A percentile compares a stretch with the other conserved stretches of the same genome.
Evolutionary conservation across 2,888 invertebrate genomes (phyloP).

Genomic region (Sericinus montela): DNA sequence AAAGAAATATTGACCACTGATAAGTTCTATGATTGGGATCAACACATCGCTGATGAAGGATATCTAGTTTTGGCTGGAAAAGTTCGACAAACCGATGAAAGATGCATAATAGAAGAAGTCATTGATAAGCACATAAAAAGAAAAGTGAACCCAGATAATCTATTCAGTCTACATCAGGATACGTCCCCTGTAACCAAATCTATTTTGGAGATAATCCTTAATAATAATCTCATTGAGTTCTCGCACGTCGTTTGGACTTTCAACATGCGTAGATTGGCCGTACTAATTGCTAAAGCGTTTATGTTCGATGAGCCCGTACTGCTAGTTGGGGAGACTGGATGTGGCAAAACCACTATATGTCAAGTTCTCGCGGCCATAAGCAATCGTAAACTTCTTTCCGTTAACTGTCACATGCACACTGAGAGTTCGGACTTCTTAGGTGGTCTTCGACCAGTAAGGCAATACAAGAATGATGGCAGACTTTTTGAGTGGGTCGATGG

Average conservation of each 20-base stretch:
- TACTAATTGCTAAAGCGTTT: slow-evolving; percentile 89
- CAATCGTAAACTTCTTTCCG: slow-evolving; percentile 83
- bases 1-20: slow-evolving; percentile 73
- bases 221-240: slow-evolving; percentile 78
- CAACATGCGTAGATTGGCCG: slow-evolving; percentile 90
- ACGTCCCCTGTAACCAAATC: slow-evolving; percentile 88
- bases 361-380: slow-evolving; percentile 89
- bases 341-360: slow-evolving; percentile 98
- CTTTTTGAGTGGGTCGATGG: slow-evolving; percentile 99
- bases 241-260: slow-evolving; percentile 96
- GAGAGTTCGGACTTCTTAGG: slow-evolving; percentile 99
- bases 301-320: slow-evolving; percentile 96
- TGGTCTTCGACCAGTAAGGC: slow-evolving; percentile 92
- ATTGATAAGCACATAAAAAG: slow-evolving; percentile 89
- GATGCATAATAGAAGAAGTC: slow-evolving; percentile 87
- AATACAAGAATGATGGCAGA: slow-evolving; percentile 78
- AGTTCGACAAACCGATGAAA: slow-evolving; percentile 91
- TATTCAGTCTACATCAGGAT: slow-evolving; percentile 83
- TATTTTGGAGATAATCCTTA: slow-evolving; percentile 83
- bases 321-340: slow-evolving; percentile 98
- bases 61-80: slow-evolving; percentile 96
- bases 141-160: slow-evolving; percentile 82
- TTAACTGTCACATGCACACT: slow-evolving; percentile 99
- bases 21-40: slow-evolving; percentile 95
- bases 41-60: slow-evolving; percentile 97